Evolutionary conservation across 2,113 vertebrate genomes (phyloP), one percentile per base, ranked within the genome.

Genomic region (Chlorocebus sabaeus): DNA sequence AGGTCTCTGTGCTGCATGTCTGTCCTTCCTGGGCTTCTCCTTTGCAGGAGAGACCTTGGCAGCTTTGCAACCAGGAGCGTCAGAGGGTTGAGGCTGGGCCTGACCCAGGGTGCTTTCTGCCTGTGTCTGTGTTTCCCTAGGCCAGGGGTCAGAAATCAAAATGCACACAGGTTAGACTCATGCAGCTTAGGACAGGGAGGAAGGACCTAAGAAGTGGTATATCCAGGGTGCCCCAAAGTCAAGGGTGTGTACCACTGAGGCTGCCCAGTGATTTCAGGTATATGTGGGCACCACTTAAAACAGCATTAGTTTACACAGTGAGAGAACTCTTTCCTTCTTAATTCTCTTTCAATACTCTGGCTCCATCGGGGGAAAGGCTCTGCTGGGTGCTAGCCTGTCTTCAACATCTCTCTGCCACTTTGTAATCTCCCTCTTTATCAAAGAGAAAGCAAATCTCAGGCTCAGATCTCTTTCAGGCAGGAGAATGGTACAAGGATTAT

Each of bases 1-100:
- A 87, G 96, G 81, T 98, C 92, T 97, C 96, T 91, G 96, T 97
- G 86, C 50, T 84, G 23, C 59, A 27, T 94, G 95, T 98, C 84
- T 90, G 93, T 97, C 81, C 80, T 96, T 96, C 64, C 87, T 7
- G 8, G 85, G 82, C 57, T 70, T 91, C 90, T 93, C 64, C 61
- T 95, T 68, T 50, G 70, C 86, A 90, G 78, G 90, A 90, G 80
- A 84, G 91, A 90, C 79, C 89, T 40, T 59, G 12, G 70, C 72
- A 83, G 95, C 94, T 96, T 96, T 61, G 90, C 83, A 48, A 27
- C 17, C 17, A 55, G 48, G 89, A 85, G 45, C 90, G 55, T 30
- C 30, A n/a, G 89, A 59, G 68, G 64, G 79, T 80, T 61, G 86
- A 86, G 57, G 55, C 92, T 52, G 68, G 75, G 89, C 79, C 93